phyloP scores from a whole-genome alignment of 1,140 invertebrate species.

The Tetramorium simillimum region DNA sequence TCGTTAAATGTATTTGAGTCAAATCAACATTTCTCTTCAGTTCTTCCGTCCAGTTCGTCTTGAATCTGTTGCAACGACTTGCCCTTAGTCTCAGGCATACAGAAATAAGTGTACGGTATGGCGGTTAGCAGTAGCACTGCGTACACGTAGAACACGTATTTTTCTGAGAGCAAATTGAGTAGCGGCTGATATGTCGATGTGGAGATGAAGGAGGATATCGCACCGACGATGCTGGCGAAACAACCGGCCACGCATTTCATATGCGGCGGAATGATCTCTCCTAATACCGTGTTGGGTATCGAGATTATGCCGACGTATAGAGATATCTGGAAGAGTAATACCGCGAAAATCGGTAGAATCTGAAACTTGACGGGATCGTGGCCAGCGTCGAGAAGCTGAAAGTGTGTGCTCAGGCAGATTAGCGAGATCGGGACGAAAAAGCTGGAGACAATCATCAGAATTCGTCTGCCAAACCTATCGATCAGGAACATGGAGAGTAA shows the following conservation, averaged over 20 bases:
- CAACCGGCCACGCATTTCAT: constrained; percentile 89
- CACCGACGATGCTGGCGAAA: constrained; percentile 89
- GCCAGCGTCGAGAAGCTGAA: constrained; percentile 59
- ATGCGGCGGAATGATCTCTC: constrained; percentile 72
- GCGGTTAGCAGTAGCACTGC: constrained; percentile 36
- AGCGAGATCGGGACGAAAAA: constrained; percentile 85
- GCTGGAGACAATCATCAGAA: constrained; percentile 88
- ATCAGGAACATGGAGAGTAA: constrained; percentile 88
- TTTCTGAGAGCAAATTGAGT: constrained; percentile 87
- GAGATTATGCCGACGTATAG: constrained; percentile 89
- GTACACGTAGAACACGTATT: constrained; percentile 91
- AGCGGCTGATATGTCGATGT: constrained; percentile 91
- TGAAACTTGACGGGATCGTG: constrained; percentile 30
- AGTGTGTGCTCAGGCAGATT: constrained; percentile 65
- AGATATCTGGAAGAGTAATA: constrained; percentile 68
- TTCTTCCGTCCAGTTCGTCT: constrained; percentile 23
- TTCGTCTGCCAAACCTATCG: constrained; percentile 89
- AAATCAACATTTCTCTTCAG: background rate
- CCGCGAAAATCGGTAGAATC: constrained; percentile 56
- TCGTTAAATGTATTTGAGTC: background rate
- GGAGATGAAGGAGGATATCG: constrained; percentile 90
- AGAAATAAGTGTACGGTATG: constrained; percentile 47
- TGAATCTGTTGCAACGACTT: constrained; percentile 75
- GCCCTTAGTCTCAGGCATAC: constrained; percentile 76
- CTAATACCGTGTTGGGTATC: constrained; percentile 89